Percentiles rank a stretch among this genome's conserved stretches.
Conservation (phyloP, 2,113 vertebrate genomes). For the Phrynosoma platyrhinos region DNA sequence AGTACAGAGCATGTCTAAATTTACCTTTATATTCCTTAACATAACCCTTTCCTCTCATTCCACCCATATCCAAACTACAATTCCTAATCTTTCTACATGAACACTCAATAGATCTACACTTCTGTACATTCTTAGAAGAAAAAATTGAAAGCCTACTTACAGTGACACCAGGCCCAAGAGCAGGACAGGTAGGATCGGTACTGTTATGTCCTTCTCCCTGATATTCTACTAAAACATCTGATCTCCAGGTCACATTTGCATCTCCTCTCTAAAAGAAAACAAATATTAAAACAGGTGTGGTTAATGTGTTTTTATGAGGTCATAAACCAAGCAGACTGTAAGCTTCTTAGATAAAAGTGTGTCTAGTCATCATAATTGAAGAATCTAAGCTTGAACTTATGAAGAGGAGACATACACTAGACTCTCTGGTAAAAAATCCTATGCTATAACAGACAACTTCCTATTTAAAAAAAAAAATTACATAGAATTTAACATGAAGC, state of each 20-base stretch:
- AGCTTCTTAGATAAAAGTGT: background rate
- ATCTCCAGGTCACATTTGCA: slow-evolving; percentile 88
- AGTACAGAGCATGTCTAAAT: background rate
- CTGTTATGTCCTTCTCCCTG: slow-evolving; percentile 92
- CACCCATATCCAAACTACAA: background rate
- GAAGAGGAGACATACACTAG: background rate
- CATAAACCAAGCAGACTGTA: background rate
- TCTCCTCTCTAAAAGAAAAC: slow-evolving; percentile 80
- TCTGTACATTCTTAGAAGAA: background rate
- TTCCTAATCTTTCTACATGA: background rate
- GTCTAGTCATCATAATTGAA: background rate
- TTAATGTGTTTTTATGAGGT: background rate
- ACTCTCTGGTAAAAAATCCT: background rate
- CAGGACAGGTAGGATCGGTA: slow-evolving; percentile 89
- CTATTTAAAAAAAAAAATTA: background rate
- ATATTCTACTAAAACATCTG: slow-evolving; percentile 94
- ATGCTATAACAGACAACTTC: background rate
- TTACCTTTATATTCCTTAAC: background rate
- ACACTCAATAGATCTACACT: slow-evolving; percentile 1
- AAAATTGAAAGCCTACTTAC: slow-evolving; percentile 74
- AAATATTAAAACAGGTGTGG: slow-evolving; percentile 5
- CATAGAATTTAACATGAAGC: background rate
- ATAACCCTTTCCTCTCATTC: background rate
- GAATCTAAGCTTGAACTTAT: background rate
- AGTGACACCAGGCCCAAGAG: slow-evolving; percentile 92